Conservation (phyloP, 2,797 vertebrate genomes). For the Protosalanx chinensis region DNA sequence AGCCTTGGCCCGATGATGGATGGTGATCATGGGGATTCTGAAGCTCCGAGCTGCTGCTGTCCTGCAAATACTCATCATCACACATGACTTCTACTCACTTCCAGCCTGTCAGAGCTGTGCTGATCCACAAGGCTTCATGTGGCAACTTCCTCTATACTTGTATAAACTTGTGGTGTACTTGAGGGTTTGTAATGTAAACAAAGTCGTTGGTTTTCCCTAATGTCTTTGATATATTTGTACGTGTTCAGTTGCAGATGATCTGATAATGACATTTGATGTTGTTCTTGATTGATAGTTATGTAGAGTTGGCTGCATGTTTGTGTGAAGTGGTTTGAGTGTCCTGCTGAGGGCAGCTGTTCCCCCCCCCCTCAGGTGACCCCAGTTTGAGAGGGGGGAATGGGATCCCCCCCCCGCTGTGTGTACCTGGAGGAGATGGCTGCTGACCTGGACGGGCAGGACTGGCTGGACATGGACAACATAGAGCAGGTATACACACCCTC, state of each 20-base stretch:
- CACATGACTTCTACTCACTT: not conserved
- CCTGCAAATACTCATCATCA: not conserved
- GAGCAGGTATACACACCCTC: slow-evolving; percentile 63
- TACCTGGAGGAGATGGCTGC: slow-evolving; percentile 93
- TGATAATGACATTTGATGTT: not conserved
- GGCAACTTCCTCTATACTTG: too few species aligned
- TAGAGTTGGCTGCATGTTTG: not conserved
- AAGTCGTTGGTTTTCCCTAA: too few species aligned
- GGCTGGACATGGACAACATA: slow-evolving; percentile 96
- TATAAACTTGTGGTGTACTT: too few species aligned
- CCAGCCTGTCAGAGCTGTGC: too few species aligned
- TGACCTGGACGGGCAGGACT: slow-evolving; percentile 95
- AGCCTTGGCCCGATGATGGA: not conserved
- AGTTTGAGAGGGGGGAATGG: slow-evolving; percentile 90
- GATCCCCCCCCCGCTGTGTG: slow-evolving; percentile 89
- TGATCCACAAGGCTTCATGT: too few species aligned
- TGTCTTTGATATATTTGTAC: too few species aligned
- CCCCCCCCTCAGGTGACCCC: slow-evolving; percentile 77
- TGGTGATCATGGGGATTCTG: not conserved
- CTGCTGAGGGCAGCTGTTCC: too few species aligned
- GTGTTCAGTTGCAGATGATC: too few species aligned
- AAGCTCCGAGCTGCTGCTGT: not conserved
- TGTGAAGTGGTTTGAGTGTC: not conserved
- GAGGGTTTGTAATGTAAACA: too few species aligned
- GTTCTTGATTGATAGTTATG: not conserved